Conservation (phyloP, 1,140 invertebrate genomes). For the Coptotermes formosanus region DNA sequence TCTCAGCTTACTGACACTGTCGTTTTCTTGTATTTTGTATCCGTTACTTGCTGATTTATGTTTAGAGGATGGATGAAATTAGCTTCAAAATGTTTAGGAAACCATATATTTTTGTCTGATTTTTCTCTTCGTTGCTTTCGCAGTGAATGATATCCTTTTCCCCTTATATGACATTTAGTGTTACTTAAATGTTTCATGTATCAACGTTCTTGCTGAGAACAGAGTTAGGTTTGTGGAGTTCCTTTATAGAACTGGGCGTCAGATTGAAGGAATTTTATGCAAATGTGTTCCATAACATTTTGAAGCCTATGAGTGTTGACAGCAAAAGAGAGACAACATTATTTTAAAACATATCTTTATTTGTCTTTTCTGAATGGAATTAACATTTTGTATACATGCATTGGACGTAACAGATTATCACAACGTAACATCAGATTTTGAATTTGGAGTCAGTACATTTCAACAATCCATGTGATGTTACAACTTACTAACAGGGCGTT, state of each 20-base stretch:
- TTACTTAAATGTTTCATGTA: not conserved
- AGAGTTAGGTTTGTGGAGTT: constrained; percentile 4
- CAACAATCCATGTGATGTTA: not conserved
- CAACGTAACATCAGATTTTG: not conserved
- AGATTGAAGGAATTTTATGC: not conserved
- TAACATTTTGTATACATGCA: constrained; percentile 9
- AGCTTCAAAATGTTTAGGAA: constrained; percentile 11
- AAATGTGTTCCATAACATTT: constrained; percentile 11
- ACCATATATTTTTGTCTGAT: not conserved
- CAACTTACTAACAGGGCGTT: not conserved
- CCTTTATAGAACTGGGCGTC: not conserved
- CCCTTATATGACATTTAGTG: not conserved
- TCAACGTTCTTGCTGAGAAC: not conserved
- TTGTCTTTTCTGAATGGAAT: not conserved
- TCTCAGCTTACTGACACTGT: too few species aligned
- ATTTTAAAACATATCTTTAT: constrained; percentile 7
- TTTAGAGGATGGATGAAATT: not conserved
- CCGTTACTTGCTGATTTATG: too few species aligned
- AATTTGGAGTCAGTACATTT: not conserved
- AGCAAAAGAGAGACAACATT: not conserved
- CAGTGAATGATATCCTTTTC: not conserved
- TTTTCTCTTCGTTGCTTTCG: not conserved
- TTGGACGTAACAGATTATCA: not conserved
- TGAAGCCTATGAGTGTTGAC: not conserved
- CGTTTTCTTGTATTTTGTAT: too few species aligned